Evolutionary conservation across 2,797 vertebrate species (phyloP).

Genomic region (Xiphorhynchus erythropygius): DNA sequence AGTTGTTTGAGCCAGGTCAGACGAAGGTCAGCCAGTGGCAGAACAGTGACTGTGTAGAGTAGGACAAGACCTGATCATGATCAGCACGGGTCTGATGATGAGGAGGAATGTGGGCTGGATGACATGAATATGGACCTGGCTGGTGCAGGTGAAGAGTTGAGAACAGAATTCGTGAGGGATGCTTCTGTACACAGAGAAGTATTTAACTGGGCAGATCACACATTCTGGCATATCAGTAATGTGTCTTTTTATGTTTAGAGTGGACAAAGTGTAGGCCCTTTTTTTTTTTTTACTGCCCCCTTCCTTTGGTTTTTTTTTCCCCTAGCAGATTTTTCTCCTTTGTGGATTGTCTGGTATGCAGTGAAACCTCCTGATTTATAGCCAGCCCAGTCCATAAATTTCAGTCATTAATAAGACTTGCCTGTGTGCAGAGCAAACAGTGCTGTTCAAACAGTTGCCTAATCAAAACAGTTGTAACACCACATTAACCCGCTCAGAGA

Average conservation of each 20-base stretch:
- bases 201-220: neutral
- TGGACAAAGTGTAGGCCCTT: neutral
- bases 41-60: neutral
- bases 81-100: neutral
- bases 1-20: neutral
- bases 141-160: fast-evolving
- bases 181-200: neutral
- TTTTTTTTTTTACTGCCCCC: neutral
- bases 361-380: neutral
- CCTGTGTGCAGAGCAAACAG: slow-evolving; percentile 28
- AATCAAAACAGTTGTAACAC: slow-evolving; percentile 19
- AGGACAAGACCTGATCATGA: neutral
- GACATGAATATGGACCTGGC: neutral
- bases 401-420: slow-evolving; percentile 22
- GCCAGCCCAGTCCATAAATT: slow-evolving; percentile 32
- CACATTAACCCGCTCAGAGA: neutral
- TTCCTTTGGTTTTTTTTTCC: neutral
- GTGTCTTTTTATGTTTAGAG: neutral
- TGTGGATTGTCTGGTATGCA: neutral
- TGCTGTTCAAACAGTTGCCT: slow-evolving; percentile 34
- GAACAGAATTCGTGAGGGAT: neutral
- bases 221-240: neutral
- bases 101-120: neutral
- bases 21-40: neutral
- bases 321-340: neutral